Evolutionary conservation across 2,113 vertebrate species (phyloP), one percentile per base, ranked within the genome.

Genomic region (Callorhinus ursinus): DNA sequence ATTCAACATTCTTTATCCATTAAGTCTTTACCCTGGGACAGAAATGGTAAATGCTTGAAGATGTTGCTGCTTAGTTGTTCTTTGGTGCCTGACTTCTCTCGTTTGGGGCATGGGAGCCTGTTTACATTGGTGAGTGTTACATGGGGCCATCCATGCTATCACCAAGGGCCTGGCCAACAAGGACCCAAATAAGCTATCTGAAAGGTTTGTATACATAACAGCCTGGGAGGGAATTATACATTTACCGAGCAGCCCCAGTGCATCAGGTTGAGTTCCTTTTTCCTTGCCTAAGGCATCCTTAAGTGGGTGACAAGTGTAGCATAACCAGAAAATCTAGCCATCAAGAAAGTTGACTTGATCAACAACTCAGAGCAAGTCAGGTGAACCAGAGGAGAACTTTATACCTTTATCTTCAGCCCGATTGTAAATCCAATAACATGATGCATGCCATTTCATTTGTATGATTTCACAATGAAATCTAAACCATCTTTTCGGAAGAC

Each of bases 401-500:
- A 72, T 39, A 79, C 76, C 22, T 82, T 13, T 85, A 18, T 65
- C 85, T 91, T 87, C 42, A 67, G n/a, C 46, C 49, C 42, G n/a
- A 5, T 3, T 53, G 42, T 18, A 93, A 92, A 93, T 28, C 7
- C 46, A 87, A 1, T 6, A 24, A n/a, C 49, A 57, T 0, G 2
- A 49, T 39, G 33, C 51, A 14, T 21, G 42, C 10, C 10, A 5
- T 80, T 71, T 49, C 61, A 28, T 81, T 81, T 90, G 49, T 57
- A 42, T 84, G 79, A 82, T 93, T 93, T 96, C 84, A 96, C 55
- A 46, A 57, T 51, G 53, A 94, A 85, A 55, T 63, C n/a, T 71
- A 93, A 97, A n/a, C 55, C 39, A 88, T 79, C 71, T 49, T 86
- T 69, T 79, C 89, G 87, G 96, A 97, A 97, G 46, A 51, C 76